Base-by-base conservation (phyloP, 2,888 invertebrate species). In the Pterostichus niger region DNA sequence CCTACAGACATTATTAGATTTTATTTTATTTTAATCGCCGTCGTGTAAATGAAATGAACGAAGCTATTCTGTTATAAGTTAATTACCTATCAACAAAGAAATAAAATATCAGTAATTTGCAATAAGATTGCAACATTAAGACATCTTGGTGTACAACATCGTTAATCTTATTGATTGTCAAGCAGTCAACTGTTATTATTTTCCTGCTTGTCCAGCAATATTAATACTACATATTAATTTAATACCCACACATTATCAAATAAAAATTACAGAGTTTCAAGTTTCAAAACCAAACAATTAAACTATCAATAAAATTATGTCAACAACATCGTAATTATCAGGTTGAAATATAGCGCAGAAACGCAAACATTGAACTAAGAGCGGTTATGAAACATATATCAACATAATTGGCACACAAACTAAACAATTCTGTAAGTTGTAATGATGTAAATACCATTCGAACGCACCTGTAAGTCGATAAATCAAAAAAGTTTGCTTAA, bases 221-320 rank as follows among this genome's bases (percentile, higher is more conserved):
- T 54, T 54, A 54, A 54, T 13, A 54, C 13, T 54, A 54, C 13
- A 54, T 15, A 54, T 54, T 54, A 54, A 54, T 54, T 13, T n/a
- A 15, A 56, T 24, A 24, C 56, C 56, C 6, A 17, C 17, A 56
- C 56, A 56, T 56, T 56, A 56, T 40, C 40, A 40, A 40, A 56
- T 24, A 56, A 24, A 56, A 56, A 56, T 24, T 56, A 56, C 9
- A 24, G 17, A 24, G 10, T 17, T 24, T 54, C 10, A 56, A 9
- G 17, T 56, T 56, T 56, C 56, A 56, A 56, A 56, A 56, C 24
- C 17, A 17, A 52, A 56, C 17, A 56, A 17, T 17, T 56, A 56
- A 24, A 24, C 24, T 17, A 24, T 24, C 56, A 56, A 56, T 56
- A 56, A 56, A 56, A 24, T 56, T 24, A 56, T 56, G 56, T 17